A percentile compares a stretch with the other conserved stretches of the same genome.
phyloP scores from a whole-genome alignment of 2,113 vertebrate genomes.

The Narcine bancroftii region DNA sequence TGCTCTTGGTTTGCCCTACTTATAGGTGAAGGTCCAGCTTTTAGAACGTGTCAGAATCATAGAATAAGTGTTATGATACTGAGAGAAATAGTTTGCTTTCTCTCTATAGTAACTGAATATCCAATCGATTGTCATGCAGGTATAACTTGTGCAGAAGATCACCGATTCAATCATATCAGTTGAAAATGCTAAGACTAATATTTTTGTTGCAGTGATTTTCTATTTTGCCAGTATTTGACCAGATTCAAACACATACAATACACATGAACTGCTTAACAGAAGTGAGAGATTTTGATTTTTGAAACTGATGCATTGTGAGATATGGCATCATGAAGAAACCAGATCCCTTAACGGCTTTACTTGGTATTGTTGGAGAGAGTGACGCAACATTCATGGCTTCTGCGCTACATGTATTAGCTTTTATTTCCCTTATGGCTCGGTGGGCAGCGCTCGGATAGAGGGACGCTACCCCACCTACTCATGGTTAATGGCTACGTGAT shows the following conservation, averaged over 20 bases:
- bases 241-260: not conserved
- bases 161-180: not conserved
- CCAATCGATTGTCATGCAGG: no score
- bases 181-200: constrained; percentile 16
- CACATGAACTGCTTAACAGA: not conserved
- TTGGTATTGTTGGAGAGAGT: no score
- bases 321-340: not conserved
- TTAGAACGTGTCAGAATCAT: not conserved
- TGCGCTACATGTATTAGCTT: no score
- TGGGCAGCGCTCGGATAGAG: no score
- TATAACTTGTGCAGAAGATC: not conserved
- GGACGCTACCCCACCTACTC: no score
- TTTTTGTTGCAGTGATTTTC: not conserved
- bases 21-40: not conserved
- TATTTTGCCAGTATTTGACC: not conserved
- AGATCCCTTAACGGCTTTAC: no score
- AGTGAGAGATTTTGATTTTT: not conserved
- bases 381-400: no score
- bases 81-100: not conserved
- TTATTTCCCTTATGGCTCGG: no score
- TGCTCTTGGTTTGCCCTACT: not conserved
- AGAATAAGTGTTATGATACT: not conserved
- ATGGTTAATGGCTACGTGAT: no score
- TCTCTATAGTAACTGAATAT: not conserved
- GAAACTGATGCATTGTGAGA: not conserved